Percentiles rank a stretch among this genome's conserved stretches.
These are phyloP conservation scores for Tachysurus vachellii DNA, from an alignment of 2,113 vertebrate genomes.

Conservation along the genomic window DNA sequence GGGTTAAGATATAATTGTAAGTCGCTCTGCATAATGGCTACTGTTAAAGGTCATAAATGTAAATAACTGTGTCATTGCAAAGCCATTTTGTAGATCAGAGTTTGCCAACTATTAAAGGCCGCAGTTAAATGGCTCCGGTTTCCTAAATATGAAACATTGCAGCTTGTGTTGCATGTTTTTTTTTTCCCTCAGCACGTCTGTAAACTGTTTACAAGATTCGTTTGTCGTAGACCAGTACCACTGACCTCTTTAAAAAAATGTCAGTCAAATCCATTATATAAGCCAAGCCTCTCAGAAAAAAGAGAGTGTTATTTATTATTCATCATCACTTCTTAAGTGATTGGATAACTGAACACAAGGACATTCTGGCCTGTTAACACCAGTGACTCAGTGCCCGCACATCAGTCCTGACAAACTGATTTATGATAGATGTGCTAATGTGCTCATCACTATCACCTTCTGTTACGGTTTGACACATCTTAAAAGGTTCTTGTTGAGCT, in stretches of 20 bases:
- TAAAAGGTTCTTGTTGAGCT: not conserved
- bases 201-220: not conserved
- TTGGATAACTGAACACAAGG: not conserved
- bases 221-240: not conserved
- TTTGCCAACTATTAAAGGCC: not conserved
- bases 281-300: not conserved
- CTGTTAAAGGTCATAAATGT: no score
- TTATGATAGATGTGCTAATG: not conserved
- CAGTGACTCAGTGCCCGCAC: not conserved
- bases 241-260: not conserved
- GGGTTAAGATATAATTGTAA: no score
- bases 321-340: not conserved
- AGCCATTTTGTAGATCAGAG: not conserved
- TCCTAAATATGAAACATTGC: not conserved
- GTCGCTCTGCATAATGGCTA: no score
- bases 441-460: not conserved
- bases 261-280: constrained; percentile 1
- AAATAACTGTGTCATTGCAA: not conserved
- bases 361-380: not conserved
- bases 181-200: not conserved
- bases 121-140: not conserved
- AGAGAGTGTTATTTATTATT: constrained; percentile 30
- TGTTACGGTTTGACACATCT: not conserved
- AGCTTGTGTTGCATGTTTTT: not conserved
- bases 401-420: not conserved